A percentile compares a stretch with the other conserved stretches of the same genome.
phyloP scores from a whole-genome alignment of 2,113 vertebrate genomes.

The Ondatra zibethicus region DNA sequence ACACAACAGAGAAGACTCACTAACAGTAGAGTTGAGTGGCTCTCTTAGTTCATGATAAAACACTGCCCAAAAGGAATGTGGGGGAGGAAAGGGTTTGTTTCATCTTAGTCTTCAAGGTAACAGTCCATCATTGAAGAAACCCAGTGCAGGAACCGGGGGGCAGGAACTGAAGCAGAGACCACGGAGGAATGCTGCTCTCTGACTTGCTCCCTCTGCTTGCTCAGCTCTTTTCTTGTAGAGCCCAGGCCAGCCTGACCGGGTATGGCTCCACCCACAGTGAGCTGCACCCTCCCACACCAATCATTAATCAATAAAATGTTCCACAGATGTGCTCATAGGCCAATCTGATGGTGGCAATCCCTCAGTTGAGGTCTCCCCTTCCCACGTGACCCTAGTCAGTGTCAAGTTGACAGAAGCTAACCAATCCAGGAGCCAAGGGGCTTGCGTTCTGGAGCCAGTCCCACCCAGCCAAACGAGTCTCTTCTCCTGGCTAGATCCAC shows the following conservation, averaged over 20 bases:
- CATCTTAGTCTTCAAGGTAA: background rate
- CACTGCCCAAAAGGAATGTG: background rate
- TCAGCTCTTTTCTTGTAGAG: background rate
- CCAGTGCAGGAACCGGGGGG: background rate
- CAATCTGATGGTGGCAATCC: background rate
- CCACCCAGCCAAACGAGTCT: background rate
- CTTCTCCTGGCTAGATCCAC: background rate
- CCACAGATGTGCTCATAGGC: background rate
- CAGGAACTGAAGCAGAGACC: no score
- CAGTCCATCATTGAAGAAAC: background rate
- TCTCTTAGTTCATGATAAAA: background rate
- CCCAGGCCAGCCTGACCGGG: background rate
- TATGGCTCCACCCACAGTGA: background rate
- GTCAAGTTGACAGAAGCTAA: background rate
- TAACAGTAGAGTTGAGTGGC: background rate
- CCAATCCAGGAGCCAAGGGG: background rate
- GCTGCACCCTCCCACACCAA: background rate
- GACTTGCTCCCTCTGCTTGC: background rate
- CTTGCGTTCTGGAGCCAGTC: background rate
- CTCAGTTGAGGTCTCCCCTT: background rate
- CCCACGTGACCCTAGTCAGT: background rate
- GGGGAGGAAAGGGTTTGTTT: background rate
- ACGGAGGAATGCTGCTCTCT: background rate
- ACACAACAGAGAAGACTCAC: background rate
- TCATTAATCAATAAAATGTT: background rate